Conservation (phyloP, 35 echinoderm and acorn worm species). For the Ophioderma brevispina region DNA sequence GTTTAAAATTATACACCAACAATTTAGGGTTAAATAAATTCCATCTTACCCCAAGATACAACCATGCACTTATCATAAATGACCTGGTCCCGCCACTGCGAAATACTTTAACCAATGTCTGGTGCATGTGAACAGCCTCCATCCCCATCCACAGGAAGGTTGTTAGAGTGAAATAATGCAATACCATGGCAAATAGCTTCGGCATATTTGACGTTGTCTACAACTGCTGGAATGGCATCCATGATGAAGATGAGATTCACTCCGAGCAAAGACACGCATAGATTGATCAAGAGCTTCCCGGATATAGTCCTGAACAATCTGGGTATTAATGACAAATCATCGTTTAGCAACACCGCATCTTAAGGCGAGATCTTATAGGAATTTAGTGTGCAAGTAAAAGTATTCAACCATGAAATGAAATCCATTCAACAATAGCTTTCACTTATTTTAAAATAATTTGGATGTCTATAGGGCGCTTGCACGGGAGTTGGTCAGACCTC, state of each 20-base stretch:
- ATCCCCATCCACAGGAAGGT: slow-evolving; percentile 91
- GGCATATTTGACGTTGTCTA: slow-evolving; percentile 42
- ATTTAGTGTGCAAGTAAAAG: too few species aligned
- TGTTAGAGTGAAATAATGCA: slow-evolving; percentile 85
- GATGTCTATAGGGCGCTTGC: too few species aligned
- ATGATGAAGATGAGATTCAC: slow-evolving; percentile 80
- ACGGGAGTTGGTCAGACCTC: too few species aligned
- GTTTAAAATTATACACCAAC: too few species aligned
- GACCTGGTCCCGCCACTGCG: slow-evolving; percentile 51
- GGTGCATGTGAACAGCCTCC: slow-evolving; percentile 88
- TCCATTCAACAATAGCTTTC: too few species aligned
- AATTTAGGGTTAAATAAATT: too few species aligned
- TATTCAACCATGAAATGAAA: too few species aligned
- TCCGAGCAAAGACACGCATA: slow-evolving; percentile 58
- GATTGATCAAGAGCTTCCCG: slow-evolving; percentile 78
- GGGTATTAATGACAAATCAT: background rate
- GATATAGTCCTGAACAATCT: slow-evolving; percentile 70
- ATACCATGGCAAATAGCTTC: slow-evolving; percentile 60
- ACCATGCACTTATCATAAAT: slow-evolving; percentile 77
- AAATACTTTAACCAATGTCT: slow-evolving; percentile 82
- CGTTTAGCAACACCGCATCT: too few species aligned
- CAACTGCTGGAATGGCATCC: slow-evolving; percentile 49
- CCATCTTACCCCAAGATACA: slow-evolving; percentile 76
- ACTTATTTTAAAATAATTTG: too few species aligned
- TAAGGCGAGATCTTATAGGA: too few species aligned